Evolutionary conservation across 2,888 invertebrate genomes (phyloP).

Genomic region (Hydropsyche betteni): DNA sequence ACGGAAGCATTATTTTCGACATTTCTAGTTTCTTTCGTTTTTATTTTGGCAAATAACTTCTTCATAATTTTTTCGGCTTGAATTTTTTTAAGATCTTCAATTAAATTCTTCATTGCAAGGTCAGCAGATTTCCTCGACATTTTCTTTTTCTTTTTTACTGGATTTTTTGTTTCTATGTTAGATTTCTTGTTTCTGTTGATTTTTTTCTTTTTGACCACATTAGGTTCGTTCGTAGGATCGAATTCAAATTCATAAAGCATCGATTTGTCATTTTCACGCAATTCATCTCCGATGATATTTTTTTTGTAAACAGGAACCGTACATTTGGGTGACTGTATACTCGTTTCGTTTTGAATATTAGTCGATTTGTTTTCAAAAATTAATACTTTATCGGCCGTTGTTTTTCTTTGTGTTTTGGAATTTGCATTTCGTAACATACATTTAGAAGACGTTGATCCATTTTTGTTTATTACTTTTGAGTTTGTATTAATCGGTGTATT

Average conservation of each 20-base stretch:
- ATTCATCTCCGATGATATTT: constrained; percentile 23
- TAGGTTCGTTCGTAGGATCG: constrained; percentile 63
- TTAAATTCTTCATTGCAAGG: constrained; percentile 42
- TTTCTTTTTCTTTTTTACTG: constrained; percentile 39
- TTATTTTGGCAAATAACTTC: background rate
- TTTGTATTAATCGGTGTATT: background rate
- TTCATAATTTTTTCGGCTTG: constrained; percentile 43
- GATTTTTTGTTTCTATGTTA: background rate
- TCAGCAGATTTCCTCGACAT: constrained; percentile 19
- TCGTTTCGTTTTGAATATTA: background rate
- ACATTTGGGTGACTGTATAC: background rate
- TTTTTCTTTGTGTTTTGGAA: background rate
- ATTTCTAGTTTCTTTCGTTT: background rate
- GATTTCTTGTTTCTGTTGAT: background rate
- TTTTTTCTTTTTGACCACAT: constrained; percentile 62
- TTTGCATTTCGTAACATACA: background rate
- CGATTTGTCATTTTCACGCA: constrained; percentile 53
- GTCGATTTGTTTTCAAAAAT: background rate
- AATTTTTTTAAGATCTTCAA: constrained; percentile 48
- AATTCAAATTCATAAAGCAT: constrained; percentile 65
- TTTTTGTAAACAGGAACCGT: constrained; percentile 45
- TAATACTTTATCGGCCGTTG: background rate
- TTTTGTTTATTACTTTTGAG: background rate
- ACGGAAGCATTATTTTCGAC: no score
- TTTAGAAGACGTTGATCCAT: background rate